Base-by-base conservation (phyloP, 2,113 vertebrate genomes). In the Hemichromis elongatus region DNA sequence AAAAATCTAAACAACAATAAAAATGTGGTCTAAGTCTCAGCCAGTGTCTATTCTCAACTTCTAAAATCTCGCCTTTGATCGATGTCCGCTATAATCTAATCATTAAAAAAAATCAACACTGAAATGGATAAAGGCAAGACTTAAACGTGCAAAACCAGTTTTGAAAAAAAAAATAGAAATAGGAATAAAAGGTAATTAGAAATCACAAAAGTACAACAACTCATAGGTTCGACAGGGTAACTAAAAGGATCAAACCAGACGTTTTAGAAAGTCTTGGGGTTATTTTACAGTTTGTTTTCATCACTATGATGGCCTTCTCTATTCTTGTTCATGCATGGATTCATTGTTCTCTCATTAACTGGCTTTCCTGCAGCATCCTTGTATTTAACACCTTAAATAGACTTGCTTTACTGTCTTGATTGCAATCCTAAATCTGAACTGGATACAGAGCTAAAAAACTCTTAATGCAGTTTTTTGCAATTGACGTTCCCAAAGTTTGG, bases 401-500 rank as follows among this genome's bases (percentile, higher is more conserved):
- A 37, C 12, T 63, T 37, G 10, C 19, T n/a, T 33, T 6, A 37
- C 19, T 63, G 33, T 63, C 59, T 4, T 37, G 59, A 63, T 63
- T 63, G 59, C 59, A 63, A 19, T 21, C 2, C 5, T 13, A 37
- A 63, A 37, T 13, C 19, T 63, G 6, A 63, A 63, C 10, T 1
- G 59, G 10, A 63, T 1, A 30, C 1, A 63, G 33, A 63, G 8
- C 16, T 13, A 0, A 0, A 70, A 70, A 45, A 45, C 63, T 45
- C n/a, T 2, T 42, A 9, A 70, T 45, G 1, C 63, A 68, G 1
- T 1, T 68, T 68, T 68, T 68, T 24, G n/a, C 61, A 24, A 42
- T 68, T 42, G 2, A 5, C 14, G n/a, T 40, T 40, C n/a, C 37
- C n/a, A 0, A 37, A 63, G 10, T 61, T 33, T 11, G 30, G 9